Percentiles rank a stretch among this genome's conserved stretches.
phyloP scores from a whole-genome alignment of 2,797 vertebrate genomes.

The Acipenser transmontanus region DNA sequence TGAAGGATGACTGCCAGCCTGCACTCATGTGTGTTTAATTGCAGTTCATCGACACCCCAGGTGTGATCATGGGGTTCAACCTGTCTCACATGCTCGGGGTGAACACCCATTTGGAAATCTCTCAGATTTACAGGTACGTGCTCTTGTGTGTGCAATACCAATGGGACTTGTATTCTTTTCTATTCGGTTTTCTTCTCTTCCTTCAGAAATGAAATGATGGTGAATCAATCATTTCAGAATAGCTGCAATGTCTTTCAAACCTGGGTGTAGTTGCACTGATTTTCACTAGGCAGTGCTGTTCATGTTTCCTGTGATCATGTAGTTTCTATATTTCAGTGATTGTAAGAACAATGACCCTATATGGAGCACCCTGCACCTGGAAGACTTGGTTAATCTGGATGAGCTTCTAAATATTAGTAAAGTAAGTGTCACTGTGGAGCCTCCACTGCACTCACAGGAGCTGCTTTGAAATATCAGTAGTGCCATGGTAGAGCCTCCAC shows the following conservation, averaged over 20 bases:
- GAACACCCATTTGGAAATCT: slow-evolving; percentile 42
- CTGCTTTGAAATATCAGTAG: not conserved
- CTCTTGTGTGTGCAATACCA: not conserved
- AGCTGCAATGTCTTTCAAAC: too few species aligned
- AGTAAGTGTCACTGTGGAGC: slow-evolving; percentile 39
- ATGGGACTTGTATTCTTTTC: too few species aligned
- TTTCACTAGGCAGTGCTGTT: not conserved
- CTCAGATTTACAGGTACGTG: slow-evolving; percentile 63
- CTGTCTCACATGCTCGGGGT: slow-evolving; percentile 40
- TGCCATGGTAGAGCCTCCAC: not conserved
- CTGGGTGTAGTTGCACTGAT: not conserved
- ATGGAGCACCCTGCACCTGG: slow-evolving; percentile 63
- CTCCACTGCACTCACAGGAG: not conserved
- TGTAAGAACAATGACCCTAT: slow-evolving; percentile 59
- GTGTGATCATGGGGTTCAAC: slow-evolving; percentile 41
- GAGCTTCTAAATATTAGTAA: slow-evolving; percentile 61
- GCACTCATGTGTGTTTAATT: slow-evolving; percentile 16
- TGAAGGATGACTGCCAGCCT: not conserved
- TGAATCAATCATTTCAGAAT: too few species aligned
- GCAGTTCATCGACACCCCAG: slow-evolving; percentile 64
- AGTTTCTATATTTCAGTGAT: slow-evolving; percentile 46
- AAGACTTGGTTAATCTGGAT: slow-evolving; percentile 47
- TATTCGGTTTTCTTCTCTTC: too few species aligned
- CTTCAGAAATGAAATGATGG: too few species aligned
- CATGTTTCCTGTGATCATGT: not conserved